phyloP scores from a whole-genome alignment of 2,113 vertebrate species.

The Zapus hudsonius region DNA sequence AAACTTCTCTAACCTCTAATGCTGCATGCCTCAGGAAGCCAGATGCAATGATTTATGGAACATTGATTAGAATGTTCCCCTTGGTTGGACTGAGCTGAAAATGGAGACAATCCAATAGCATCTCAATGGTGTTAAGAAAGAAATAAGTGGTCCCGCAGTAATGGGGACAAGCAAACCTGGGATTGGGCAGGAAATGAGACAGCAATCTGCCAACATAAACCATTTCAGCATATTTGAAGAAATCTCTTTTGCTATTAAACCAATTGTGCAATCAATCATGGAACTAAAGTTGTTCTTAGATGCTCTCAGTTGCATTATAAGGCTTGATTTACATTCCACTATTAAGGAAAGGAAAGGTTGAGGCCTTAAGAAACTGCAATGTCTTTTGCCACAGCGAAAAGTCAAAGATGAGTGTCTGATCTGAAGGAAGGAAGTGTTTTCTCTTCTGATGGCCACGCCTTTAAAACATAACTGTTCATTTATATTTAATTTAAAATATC shows the following conservation, averaged over 20 bases:
- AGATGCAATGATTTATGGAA: slow-evolving; percentile 46
- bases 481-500: not conserved
- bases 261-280: not conserved
- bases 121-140: slow-evolving; percentile 48
- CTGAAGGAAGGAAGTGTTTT: not conserved
- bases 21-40: not conserved
- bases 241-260: not conserved
- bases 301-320: not conserved
- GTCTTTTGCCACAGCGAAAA: not conserved
- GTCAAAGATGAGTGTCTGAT: not conserved
- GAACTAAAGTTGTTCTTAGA: not conserved
- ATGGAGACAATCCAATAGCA: slow-evolving; percentile 32
- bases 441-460: not conserved
- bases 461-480: not conserved
- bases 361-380: not conserved
- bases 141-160: slow-evolving; percentile 8
- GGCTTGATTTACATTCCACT: not conserved
- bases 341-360: not conserved
- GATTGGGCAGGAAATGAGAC: not conserved
- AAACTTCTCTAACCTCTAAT: slow-evolving; percentile 19
- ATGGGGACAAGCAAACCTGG: slow-evolving; percentile 12
- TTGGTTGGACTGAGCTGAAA: slow-evolving; percentile 50
- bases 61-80: slow-evolving; percentile 60
- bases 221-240: slow-evolving; percentile 38
- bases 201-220: not conserved